These are phyloP conservation scores for Styela clava DNA, from an alignment of 23 tunicate species.

Conservation along the genomic window DNA sequence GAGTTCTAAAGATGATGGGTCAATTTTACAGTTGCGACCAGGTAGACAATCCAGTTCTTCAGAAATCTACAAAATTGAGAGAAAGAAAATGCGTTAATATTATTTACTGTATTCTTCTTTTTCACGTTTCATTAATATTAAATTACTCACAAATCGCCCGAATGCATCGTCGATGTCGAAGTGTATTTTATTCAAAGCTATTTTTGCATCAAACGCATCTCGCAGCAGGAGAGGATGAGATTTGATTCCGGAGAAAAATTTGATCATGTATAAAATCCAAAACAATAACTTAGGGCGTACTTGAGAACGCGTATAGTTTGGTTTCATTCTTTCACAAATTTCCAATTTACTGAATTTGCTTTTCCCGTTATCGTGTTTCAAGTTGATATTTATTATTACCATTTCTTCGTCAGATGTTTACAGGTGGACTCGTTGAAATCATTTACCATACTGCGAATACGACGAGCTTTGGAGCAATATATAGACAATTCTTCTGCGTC, in stretches of 20 bases:
- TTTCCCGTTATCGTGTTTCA: too few relatives aligned
- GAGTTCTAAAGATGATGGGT: not conserved
- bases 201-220: conserved; percentile 8
- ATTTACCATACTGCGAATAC: too few relatives aligned
- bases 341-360: too few relatives aligned
- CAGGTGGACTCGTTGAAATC: too few relatives aligned
- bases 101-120: too few relatives aligned
- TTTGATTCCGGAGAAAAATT: not conserved
- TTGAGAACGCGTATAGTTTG: not conserved
- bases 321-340: too few relatives aligned
- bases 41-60: not conserved
- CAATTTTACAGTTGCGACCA: not conserved
- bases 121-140: too few relatives aligned
- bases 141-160: not conserved
- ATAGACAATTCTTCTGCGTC: too few relatives aligned
- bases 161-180: conserved; percentile 17
- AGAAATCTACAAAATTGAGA: conserved; percentile 6
- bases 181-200: not conserved
- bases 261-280: not conserved
- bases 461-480: too few relatives aligned
- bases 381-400: too few relatives aligned
- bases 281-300: not conserved
- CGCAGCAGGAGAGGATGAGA: not conserved
- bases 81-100: too few relatives aligned
- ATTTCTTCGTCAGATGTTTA: too few relatives aligned